phyloP scores from a whole-genome alignment of 2,113 vertebrate genomes.

The Ascaphus truei region DNA sequence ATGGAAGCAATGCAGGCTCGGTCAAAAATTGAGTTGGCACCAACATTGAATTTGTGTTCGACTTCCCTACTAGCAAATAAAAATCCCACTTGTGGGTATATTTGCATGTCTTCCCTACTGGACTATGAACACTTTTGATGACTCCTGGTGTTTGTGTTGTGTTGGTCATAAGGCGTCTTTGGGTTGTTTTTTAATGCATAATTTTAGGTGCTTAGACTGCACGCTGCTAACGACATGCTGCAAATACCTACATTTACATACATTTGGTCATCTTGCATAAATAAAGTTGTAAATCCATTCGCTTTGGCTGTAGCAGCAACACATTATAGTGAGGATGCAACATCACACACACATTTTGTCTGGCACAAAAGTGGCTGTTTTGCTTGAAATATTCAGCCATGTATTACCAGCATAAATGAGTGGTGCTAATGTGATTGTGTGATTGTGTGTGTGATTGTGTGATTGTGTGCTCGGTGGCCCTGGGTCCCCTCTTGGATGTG shows the following conservation, averaged over 20 bases:
- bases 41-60: too few species aligned
- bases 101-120: too few species aligned
- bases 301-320: not conserved
- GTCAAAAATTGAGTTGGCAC: too few species aligned
- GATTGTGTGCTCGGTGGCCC: constrained; percentile 18
- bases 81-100: too few species aligned
- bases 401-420: constrained; percentile 19
- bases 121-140: too few species aligned
- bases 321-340: too few species aligned
- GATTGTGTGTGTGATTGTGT: constrained; percentile 25
- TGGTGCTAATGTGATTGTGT: constrained; percentile 9
- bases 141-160: too few species aligned
- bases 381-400: constrained; percentile 25
- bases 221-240: too few species aligned
- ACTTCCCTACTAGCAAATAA: too few species aligned
- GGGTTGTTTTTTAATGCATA: not conserved
- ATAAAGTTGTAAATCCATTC: not conserved
- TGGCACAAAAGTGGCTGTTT: not conserved
- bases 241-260: not conserved
- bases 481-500: not conserved
- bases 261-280: not conserved
- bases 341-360: too few species aligned
- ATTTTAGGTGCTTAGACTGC: not conserved
- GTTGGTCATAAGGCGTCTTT: too few species aligned
- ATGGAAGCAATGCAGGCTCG: too few species aligned